Base-by-base conservation (phyloP, 1,140 invertebrate genomes). In the Zaprionus inermis region DNA sequence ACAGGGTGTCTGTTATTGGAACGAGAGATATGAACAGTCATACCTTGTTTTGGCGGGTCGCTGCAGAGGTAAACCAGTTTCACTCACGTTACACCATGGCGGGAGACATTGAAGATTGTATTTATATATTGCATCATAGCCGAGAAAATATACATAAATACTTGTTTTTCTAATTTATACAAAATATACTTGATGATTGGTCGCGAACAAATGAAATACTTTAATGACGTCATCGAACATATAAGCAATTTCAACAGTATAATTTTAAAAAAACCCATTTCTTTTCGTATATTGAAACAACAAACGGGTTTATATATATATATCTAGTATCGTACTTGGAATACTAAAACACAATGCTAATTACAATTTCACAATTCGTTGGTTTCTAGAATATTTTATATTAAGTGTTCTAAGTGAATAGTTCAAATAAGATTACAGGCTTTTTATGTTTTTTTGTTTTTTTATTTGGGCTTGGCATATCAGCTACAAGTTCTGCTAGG, bases 1-100 rank as follows among this genome's bases (percentile, higher is more conserved):
- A 63, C 66, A 54, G 57, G 36, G 57, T 56, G 63, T 28, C 24
- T 28, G 24, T 28, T 28, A 5, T 24, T 16, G 30, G 7, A 6
- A 2, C 30, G 30, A 32, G 30, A 5, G 30, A 32, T 7, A 32
- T 7, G 9, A 7, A 32, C 24, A 22, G 11, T 18, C 57, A 51
- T 55, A 66, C n/a, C n/a, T 54, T 11, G 24, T 32, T 49, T 34
- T 49, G 44, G 44, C 44, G 44, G 44, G 18, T 7, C 3, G 3
- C 44, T 1, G 3, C 18, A 5, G 44, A 49, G 18, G 11, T 1
- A 10, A 49, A 49, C 44, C 18, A 7, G 44, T 49, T 49, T 49
- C 9, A 9, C 2, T 18, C 16, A 46, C 7, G 9, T 10, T 16
- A 38, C 5, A 38, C 36, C 14, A 2, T 38, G 36, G 20, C 9